Evolutionary conservation across 23 tunicate species (phyloP), one percentile per base, ranked within the genome.

Genomic region (Styela plicata): DNA sequence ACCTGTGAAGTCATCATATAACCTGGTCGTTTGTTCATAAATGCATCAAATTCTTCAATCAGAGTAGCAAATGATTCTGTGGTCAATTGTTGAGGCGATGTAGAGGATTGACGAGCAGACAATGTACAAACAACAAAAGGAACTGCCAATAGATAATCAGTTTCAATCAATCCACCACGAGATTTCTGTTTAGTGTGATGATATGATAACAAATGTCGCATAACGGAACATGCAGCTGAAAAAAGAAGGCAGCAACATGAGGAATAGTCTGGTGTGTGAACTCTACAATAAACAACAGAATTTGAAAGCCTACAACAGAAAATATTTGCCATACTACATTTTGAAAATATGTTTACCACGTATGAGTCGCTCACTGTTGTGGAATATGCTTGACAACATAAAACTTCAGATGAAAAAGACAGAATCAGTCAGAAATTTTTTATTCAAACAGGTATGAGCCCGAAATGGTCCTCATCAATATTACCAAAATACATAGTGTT

Each of bases 181-280:
- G 83, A 62, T 22, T 31, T 33, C 2, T 74, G 74, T 37, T 69
- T 34, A 32, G 52, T 74, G 44, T 91, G 90, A 62, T 83, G 74
- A 69, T 91, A 91, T 17, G 97, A 91, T 75, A 91, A 34, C 33
- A 86, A 7, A 70, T 91, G 97, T 1, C 89, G 83, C 85, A 91
- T 69, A 3, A 83, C 87, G 22, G 97, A 86, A 7, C 24, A 76
- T 3, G 86, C 82, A 63, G 83, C 85, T 76, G 81, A 53, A 76
- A 53, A 33, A 24, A 66, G 7, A 44, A 44, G 13, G n/a, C n/a
- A n/a, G n/a, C n/a, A n/a, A n/a, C n/a, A n/a, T n/a, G n/a, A n/a
- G n/a, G n/a, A n/a, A n/a, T n/a, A n/a, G n/a, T n/a, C n/a, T n/a
- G n/a, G n/a, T n/a, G n/a, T n/a, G n/a, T n/a, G n/a, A n/a, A n/a